These are phyloP conservation scores for Tenthredo livida DNA, from an alignment of 2,888 invertebrate species.

Conservation along the genomic window DNA sequence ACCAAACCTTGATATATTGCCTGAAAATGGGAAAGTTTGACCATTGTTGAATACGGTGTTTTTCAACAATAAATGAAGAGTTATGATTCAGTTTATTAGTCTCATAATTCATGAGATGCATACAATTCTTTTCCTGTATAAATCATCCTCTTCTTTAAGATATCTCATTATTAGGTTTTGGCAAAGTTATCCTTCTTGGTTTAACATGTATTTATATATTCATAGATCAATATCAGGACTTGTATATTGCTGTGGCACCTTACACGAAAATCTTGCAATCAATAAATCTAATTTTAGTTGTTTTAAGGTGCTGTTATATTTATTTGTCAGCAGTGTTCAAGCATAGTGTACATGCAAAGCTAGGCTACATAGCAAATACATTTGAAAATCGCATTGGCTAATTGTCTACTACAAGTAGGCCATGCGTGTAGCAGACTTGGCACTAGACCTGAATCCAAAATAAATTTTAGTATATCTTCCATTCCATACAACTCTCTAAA, in stretches of 20 bases:
- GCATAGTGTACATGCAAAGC: not conserved
- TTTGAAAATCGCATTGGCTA: constrained; percentile 46
- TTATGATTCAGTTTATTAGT: not conserved
- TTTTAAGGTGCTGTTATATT: constrained; percentile 35
- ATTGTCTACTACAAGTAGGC: constrained; percentile 40
- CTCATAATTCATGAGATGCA: not conserved
- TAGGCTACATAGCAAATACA: not conserved
- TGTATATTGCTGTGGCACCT: constrained; percentile 46
- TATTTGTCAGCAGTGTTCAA: constrained; percentile 19
- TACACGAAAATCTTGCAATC: constrained; percentile 51
- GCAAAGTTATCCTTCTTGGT: constrained; percentile 10
- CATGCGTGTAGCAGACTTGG: constrained; percentile 36
- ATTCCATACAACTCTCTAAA: not conserved
- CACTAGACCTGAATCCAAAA: constrained; percentile 38
- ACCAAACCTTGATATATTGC: constrained; percentile 19
- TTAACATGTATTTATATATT: constrained; percentile 43
- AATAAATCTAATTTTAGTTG: constrained; percentile 52
- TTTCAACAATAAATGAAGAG: not conserved
- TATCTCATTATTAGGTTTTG: constrained; percentile 27
- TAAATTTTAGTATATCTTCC: not conserved
- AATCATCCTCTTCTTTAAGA: not conserved
- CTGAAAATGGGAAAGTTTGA: constrained; percentile 4
- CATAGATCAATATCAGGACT: constrained; percentile 46
- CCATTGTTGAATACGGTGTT: not conserved
- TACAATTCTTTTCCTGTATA: not conserved